Evolutionary conservation across 2,888 invertebrate genomes (phyloP).

Genomic region (Lottia gigantea): DNA sequence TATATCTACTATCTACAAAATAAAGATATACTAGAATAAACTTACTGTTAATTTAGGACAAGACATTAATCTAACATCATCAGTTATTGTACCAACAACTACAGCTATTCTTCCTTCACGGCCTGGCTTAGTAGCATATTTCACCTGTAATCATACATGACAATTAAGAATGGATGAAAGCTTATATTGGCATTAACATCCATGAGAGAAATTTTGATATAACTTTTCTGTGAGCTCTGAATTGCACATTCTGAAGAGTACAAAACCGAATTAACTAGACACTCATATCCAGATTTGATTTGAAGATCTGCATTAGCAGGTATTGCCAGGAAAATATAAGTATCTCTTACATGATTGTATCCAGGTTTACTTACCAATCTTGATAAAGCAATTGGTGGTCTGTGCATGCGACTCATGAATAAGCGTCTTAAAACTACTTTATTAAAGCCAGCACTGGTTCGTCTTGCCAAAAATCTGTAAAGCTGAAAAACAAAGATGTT

Average conservation of each 20-base stretch:
- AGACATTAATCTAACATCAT: constrained; percentile 90
- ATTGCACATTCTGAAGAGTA: too few species aligned
- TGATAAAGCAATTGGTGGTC: constrained; percentile 93
- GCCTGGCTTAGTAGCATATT: constrained; percentile 77
- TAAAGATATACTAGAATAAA: too few species aligned
- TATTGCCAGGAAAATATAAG: too few species aligned
- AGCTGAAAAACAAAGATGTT: constrained; percentile 74
- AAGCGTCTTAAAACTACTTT: constrained; percentile 91
- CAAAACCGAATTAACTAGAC: too few species aligned
- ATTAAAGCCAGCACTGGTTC: constrained; percentile 97
- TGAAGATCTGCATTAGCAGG: too few species aligned
- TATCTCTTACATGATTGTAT: too few species aligned
- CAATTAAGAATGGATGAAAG: too few species aligned
- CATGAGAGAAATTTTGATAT: too few species aligned
- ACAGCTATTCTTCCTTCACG: constrained; percentile 90
- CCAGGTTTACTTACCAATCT: constrained; percentile 79
- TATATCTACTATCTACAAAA: too few species aligned
- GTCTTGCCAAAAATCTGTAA: constrained; percentile 95
- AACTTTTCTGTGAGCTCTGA: too few species aligned
- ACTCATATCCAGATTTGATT: too few species aligned
- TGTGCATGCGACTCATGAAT: constrained; percentile 97
- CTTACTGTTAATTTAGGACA: constrained; percentile 89
- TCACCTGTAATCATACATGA: not conserved
- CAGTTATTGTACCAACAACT: constrained; percentile 93
- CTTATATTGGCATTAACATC: too few species aligned